Conservation (phyloP, 2,797 vertebrate species). For the Loris lydekkerianus region DNA sequence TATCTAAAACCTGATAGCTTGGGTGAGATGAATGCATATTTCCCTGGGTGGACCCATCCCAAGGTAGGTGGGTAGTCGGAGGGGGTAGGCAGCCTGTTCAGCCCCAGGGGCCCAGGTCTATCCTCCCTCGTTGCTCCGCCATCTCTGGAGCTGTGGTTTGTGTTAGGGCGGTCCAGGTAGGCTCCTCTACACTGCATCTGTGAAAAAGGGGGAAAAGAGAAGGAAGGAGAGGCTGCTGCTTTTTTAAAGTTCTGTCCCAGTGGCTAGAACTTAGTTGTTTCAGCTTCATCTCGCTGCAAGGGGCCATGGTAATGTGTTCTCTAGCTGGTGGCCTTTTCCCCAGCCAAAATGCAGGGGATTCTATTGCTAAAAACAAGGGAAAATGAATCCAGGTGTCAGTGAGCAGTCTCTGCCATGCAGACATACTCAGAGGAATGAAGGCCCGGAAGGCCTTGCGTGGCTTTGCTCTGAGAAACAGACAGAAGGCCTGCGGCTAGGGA, state of each 20-base stretch:
- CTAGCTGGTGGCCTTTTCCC: neutral
- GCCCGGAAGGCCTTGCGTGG: neutral
- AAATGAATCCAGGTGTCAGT: neutral
- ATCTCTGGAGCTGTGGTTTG: neutral
- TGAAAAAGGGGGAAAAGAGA: neutral
- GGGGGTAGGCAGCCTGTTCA: neutral
- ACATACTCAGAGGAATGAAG: neutral
- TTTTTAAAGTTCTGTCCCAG: neutral
- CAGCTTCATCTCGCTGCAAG: neutral
- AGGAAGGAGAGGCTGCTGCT: neutral
- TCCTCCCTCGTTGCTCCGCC: neutral
- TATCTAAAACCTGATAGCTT: neutral
- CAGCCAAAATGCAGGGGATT: neutral
- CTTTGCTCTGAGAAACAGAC: neutral
- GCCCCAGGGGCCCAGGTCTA: neutral
- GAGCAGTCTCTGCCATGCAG: neutral
- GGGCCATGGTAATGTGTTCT: neutral
- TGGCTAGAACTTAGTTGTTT: neutral
- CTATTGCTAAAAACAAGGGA: neutral
- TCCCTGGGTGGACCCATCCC: neutral
- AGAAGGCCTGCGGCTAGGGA: too few relatives aligned
- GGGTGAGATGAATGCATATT: neutral
- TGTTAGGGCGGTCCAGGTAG: neutral
- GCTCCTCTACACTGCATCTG: neutral
- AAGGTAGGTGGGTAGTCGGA: fast-evolving